Base-by-base conservation (phyloP, 2,888 invertebrate species). In the Leucozona laternaria region DNA sequence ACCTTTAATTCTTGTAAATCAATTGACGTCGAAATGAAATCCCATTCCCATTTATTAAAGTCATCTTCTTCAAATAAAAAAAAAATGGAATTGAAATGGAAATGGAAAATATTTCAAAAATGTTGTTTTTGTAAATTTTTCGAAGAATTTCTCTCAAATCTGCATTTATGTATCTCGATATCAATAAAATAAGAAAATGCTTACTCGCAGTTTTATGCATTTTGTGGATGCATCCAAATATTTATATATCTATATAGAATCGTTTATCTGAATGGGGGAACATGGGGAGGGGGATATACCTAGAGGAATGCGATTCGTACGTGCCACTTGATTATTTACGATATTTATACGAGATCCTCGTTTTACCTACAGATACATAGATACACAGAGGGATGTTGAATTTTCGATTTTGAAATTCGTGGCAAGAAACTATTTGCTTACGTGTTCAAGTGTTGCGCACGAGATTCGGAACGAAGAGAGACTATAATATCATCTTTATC, bases 301-400 rank as follows among this genome's bases (percentile, higher is more conserved):
- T n/a, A n/a, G n/a, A 28, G 64, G 43, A 72, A 40, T 70, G 43
- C 57, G 20, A 78, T 75, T 57, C 64, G 86, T 82, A 82, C 86
- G 86, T 86, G 86, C 82, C 82, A 64, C 64, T 85, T 81, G 78
- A 78, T 86, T 70, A 82, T 86, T 86, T 81, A 85, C 81, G 72
- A 85, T 81, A 80, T 71, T 80, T 77, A 77, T 72, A 31, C 72
- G 60, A 60, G 60, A 85, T 48, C 15, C 66, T 66, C 8, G 4
- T 66, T 48, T 25, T n/a, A 17, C 31, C 60, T 31, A n/a, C 1
- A 22, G 0, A 40, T 15, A 62, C 17, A 34, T 22, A 62, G 34
- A 34, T 40, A 15, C 45, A 40, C 34, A 34, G 45, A 72, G 53
- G 58, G 50, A 55, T 78, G 64, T 75, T 73, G 82, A 58, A 45